Percentiles rank a stretch among this genome's conserved stretches.
phyloP scores from a whole-genome alignment of 2,113 vertebrate genomes.

The Eupsittula cactorum region DNA sequence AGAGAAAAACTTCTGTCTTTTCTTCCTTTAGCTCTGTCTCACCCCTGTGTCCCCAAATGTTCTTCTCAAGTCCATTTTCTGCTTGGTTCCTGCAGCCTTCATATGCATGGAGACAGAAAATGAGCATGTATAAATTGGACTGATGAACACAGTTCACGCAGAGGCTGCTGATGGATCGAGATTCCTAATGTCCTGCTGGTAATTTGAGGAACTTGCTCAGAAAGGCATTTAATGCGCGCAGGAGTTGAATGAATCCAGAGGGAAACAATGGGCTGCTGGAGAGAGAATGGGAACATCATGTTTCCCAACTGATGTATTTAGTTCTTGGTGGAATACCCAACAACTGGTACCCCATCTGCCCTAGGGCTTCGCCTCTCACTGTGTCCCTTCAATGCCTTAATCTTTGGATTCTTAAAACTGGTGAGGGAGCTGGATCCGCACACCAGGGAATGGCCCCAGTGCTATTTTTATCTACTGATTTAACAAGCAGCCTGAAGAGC shows the following conservation, averaged over 20 bases:
- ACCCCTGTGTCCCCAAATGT: not conserved
- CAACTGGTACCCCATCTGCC: not conserved
- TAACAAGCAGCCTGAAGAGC: conserved; percentile 12
- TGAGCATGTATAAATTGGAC: not conserved
- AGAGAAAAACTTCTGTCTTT: not conserved
- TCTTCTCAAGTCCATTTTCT: not conserved
- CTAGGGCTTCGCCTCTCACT: not conserved
- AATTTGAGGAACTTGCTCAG: not conserved
- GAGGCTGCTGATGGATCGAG: not conserved
- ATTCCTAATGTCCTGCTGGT: not conserved
- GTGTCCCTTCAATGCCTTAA: not conserved
- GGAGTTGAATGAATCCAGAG: not conserved
- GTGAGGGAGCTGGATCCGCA: not conserved
- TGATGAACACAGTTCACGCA: not conserved
- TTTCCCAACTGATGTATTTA: not conserved
- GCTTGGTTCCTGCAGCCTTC: not conserved
- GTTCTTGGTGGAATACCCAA: not conserved
- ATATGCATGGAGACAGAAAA: not conserved
- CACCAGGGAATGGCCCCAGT: not conserved
- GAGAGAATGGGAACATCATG: not conserved
- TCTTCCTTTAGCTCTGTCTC: not conserved
- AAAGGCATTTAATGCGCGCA: not conserved
- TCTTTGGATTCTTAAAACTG: not conserved
- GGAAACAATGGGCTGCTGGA: not conserved
- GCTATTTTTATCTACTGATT: conserved; percentile 25